phyloP scores from a whole-genome alignment of 1,140 invertebrate genomes.

The Plectrocnemia conspersa region DNA sequence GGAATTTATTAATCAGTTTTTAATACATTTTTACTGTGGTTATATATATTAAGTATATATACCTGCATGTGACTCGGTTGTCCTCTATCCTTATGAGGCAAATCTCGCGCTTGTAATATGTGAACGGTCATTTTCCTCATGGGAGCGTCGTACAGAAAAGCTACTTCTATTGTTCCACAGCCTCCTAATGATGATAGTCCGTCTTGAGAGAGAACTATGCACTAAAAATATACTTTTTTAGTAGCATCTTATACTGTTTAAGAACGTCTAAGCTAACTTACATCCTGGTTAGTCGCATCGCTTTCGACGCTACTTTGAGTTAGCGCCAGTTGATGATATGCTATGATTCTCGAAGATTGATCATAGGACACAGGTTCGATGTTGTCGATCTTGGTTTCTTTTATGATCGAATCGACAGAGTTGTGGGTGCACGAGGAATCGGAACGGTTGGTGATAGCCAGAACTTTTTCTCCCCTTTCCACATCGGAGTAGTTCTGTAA shows the following conservation, averaged over 20 bases:
- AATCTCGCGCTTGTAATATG: conserved; percentile 77
- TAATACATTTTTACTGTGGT: not conserved
- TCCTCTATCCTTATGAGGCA: conserved; percentile 69
- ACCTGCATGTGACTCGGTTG: conserved; percentile 77
- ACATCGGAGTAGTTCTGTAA: conserved; percentile 46
- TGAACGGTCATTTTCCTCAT: conserved; percentile 86
- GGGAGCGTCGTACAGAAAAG: conserved; percentile 81
- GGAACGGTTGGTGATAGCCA: conserved; percentile 34
- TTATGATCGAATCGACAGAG: conserved; percentile 39
- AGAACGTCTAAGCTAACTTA: conserved; percentile 35
- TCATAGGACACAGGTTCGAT: conserved; percentile 35
- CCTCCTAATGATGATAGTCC: conserved; percentile 21
- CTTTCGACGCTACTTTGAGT: conserved; percentile 51
- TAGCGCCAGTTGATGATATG: conserved; percentile 47
- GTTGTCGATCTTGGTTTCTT: conserved; percentile 47
- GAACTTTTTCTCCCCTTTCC: conserved; percentile 49
- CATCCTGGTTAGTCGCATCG: conserved; percentile 50
- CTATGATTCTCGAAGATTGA: conserved; percentile 38
- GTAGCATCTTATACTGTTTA: not conserved
- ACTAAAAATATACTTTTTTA: conserved; percentile 18
- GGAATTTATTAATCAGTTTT: conserved; percentile 13
- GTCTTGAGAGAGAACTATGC: conserved; percentile 31
- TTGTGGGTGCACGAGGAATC: conserved; percentile 43
- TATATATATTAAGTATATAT: conserved; percentile 8
- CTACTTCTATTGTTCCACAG: conserved; percentile 63